Conservation (phyloP, 2,113 vertebrate species). For the Spheniscus mendiculus region DNA sequence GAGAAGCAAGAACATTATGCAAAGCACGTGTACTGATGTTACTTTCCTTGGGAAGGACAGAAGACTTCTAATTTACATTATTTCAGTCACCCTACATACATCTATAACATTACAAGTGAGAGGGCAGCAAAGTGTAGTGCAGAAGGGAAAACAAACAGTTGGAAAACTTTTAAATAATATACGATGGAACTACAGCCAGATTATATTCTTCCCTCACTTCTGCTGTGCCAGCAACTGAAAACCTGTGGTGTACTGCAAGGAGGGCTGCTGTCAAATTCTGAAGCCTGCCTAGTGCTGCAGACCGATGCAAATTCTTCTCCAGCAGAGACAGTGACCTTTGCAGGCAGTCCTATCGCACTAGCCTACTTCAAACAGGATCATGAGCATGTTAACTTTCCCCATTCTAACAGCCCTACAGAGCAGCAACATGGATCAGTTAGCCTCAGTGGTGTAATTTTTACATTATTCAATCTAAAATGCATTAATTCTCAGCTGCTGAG, state of each 20-base stretch:
- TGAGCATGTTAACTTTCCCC: neutral
- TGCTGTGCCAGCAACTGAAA: neutral
- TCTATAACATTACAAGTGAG: neutral
- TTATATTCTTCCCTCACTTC: neutral
- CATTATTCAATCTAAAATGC: neutral
- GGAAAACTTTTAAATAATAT: neutral
- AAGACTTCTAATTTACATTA: neutral
- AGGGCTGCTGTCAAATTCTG: neutral
- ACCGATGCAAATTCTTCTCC: neutral
- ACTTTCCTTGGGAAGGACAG: neutral
- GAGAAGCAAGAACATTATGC: neutral
- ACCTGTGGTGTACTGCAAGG: neutral
- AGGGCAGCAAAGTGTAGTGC: neutral
- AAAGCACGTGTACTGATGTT: neutral
- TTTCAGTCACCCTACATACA: neutral
- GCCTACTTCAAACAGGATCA: neutral
- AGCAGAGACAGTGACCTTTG: neutral
- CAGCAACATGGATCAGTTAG: neutral
- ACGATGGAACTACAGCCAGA: neutral
- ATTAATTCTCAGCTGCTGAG: neutral
- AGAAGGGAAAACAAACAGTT: neutral
- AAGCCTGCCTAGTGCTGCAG: neutral
- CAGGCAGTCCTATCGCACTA: neutral
- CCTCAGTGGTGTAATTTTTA: neutral
- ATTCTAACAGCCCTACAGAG: neutral